Base-by-base conservation (phyloP, 2,113 vertebrate species). In the Nannospalax galili region DNA sequence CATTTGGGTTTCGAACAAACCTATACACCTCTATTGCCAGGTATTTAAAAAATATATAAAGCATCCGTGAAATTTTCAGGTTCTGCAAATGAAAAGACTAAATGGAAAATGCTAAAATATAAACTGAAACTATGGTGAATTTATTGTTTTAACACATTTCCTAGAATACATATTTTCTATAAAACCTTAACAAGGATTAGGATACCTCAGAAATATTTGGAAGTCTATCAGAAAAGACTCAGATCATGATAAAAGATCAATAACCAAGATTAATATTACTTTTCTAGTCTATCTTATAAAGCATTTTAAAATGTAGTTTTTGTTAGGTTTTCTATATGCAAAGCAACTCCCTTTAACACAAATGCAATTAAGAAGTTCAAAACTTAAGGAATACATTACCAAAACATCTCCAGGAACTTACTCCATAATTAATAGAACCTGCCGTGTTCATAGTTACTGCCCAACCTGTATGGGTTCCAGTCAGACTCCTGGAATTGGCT, bases 331-430 rank as follows among this genome's bases (percentile, higher is more conserved):
- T 67, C 48, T 73, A 56, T 30, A 75, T 69, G 60, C 67, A 37
- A 93, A 65, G 81, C 64, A 73, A 93, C 48, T 93, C n/a, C 65
- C 48, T 89, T 89, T 84, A 84, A 88, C 56, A 95, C 73, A 93
- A 91, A 82, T 82, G 19, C 30, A 96, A 72, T 89, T 95, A 90
- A 85, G 40, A 93, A 81, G 96, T 78, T 95, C 73, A 86, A 88
- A 96, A 93, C 28, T 88, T 94, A 89, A 89, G 88, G 65, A 95
- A 91, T 45, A 93, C 28, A 95, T 92, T 86, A 94, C 40, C 89
- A 72, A 96, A 96, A 95, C 78, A 84, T 88, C 91, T 95, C 88
- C 75, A 96, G 94, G 91, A 96, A 91, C 37, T 77, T 69, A 62
- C 17, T 30, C 84, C 40, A 32, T 81, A 88, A 90, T 96, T 91